Conservation (phyloP, 2,888 invertebrate species). For the Thera britannica region DNA sequence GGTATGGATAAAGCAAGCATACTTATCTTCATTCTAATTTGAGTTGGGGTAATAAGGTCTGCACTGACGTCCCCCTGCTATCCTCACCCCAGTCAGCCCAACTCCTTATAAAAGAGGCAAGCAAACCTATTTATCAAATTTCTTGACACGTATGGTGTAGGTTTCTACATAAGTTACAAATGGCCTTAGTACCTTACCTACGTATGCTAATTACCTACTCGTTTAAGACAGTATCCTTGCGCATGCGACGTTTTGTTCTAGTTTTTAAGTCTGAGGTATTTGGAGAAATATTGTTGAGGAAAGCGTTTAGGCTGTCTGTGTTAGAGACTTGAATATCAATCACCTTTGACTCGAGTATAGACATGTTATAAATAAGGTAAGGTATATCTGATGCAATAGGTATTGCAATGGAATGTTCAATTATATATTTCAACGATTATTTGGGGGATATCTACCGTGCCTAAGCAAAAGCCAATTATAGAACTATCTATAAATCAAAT, state of each 20-base stretch:
- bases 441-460: too few relatives aligned
- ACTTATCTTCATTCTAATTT: too few relatives aligned
- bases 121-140: constrained; percentile 41
- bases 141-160: constrained; percentile 45
- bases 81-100: background rate
- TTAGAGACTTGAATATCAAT: constrained; percentile 50
- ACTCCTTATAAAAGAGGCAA: too few relatives aligned
- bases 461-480: too few relatives aligned
- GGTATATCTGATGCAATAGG: background rate
- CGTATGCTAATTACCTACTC: constrained; percentile 41
- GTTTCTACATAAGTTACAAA: constrained; percentile 35
- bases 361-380: background rate
- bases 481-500: too few relatives aligned
- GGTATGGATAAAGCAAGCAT: too few relatives aligned
- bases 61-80: too few relatives aligned
- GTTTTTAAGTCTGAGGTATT: constrained; percentile 41
- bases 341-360: constrained; percentile 22
- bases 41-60: too few relatives aligned
- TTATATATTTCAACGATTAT: too few relatives aligned
- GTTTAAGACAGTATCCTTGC: constrained; percentile 45
- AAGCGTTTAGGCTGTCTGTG: constrained; percentile 49
- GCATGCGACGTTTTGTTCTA: constrained; percentile 36
- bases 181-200: constrained; percentile 45
- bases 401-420: background rate
- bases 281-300: constrained; percentile 56